Evolutionary conservation across 2,797 vertebrate genomes (phyloP).

Genomic region (Vireo griseus): DNA sequence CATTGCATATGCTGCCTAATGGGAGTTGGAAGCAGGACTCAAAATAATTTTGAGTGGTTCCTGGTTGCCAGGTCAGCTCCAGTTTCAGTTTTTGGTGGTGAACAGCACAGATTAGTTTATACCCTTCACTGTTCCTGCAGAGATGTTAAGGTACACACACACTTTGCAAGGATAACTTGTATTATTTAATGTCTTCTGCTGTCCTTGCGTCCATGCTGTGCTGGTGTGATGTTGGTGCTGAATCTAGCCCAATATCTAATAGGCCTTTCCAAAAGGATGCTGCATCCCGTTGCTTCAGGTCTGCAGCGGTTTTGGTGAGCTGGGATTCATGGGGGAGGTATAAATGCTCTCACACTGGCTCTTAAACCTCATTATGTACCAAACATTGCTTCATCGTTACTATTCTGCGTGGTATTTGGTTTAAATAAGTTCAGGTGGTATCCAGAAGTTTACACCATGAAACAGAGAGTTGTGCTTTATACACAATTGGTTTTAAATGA

Average conservation of each 20-base stretch:
- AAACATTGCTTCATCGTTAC: background rate
- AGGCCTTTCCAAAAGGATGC: background rate
- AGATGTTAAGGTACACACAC: background rate
- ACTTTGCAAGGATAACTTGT: background rate
- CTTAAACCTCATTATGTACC: background rate
- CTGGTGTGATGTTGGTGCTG: background rate
- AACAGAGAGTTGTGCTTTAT: background rate
- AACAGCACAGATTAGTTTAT: background rate
- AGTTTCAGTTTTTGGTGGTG: background rate
- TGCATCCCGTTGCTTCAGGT: background rate
- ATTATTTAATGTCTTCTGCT: background rate
- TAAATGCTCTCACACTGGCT: background rate
- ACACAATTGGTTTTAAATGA: background rate
- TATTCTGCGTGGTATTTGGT: background rate
- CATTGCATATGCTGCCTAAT: fast-evolving
- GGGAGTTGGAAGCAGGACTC: background rate
- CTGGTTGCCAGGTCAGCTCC: background rate
- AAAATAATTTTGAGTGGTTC: background rate
- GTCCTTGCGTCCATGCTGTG: background rate
- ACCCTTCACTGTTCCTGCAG: background rate
- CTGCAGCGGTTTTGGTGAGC: background rate
- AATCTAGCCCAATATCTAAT: background rate
- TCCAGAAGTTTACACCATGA: background rate
- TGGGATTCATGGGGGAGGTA: background rate
- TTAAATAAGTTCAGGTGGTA: background rate